Base-by-base conservation (phyloP, 2,113 vertebrate species). In the Ginglymostoma cirratum region DNA sequence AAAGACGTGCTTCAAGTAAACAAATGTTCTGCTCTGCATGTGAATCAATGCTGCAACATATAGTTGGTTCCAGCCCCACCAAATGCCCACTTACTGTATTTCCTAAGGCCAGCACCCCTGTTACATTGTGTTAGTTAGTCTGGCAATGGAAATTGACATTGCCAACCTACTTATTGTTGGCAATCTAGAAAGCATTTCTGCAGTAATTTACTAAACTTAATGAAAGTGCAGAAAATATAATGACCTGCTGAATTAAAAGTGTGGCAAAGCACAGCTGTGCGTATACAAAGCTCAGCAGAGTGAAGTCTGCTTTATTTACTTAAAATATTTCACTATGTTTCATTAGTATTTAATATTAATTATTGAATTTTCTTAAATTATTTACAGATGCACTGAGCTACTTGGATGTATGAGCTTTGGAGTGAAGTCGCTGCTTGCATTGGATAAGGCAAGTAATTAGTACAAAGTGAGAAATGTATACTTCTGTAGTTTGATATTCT, bases 381-480 rank as follows among this genome's bases (percentile, higher is more conserved):
- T 66, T 78, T 94, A 70, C 96, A 99, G 98, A 95, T 97, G 96
- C 94, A 98, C 97, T 0, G 24, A 96, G 19, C 97, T 99, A 34
- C 96, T 99, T 0, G 99, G 99, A 92, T 99, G 99, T 97, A 98
- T 98, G 98, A 99, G 99, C 97, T 99, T 99, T 0, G 98, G 98
- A 0, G 96, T 99, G 96, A 98, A 97, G 97, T 98, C 98, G n/a
- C 98, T 99, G 52, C 97, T 98, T 97, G 97, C 97, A 96, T 97
- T 96, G 0, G 96, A 98, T 55, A 99, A 99, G 98, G 99, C 98
- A 96, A 78, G 97, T 61, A 48, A 76, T 76, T 17, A 69, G n/a
- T 94, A 61, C 19, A 7, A 70, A 94, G 27, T 70, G 65, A 94
- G 67, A 52, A 14, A 52, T 52, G 24, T 72, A 3, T 7, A 0